Conservation (phyloP, 1,140 invertebrate species). For the Calliphora vicina region DNA sequence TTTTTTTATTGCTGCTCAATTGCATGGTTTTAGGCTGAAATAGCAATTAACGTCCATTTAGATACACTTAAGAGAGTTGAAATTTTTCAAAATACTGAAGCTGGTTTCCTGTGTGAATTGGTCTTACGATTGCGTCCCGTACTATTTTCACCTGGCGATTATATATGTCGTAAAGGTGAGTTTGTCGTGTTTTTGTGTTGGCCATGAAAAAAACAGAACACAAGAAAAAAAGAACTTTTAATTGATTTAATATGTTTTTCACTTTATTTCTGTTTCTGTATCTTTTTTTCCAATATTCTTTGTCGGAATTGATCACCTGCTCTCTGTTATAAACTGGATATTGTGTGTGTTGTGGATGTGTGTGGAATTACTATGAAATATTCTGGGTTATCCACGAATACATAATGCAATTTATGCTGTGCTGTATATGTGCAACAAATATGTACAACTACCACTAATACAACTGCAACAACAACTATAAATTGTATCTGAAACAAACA, state of each 20-base stretch:
- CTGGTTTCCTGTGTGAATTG: constrained; percentile 96
- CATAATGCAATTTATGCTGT: background rate
- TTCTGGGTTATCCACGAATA: background rate
- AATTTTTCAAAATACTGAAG: constrained; percentile 99
- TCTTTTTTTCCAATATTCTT: background rate
- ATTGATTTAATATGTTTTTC: constrained; percentile 22
- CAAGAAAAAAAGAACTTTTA: background rate
- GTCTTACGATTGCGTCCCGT: constrained; percentile 93
- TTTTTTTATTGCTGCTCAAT: background rate
- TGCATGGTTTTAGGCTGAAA: constrained; percentile 75
- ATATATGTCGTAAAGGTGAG: constrained; percentile 97
- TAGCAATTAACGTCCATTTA: constrained; percentile 98
- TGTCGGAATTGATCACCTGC: background rate
- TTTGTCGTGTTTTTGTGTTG: too few species aligned
- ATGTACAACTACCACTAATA: too few species aligned
- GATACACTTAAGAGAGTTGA: constrained; percentile 97
- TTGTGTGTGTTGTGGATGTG: background rate
- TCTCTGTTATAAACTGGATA: background rate
- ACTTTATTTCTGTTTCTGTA: background rate
- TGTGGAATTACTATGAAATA: background rate
- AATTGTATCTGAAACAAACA: background rate
- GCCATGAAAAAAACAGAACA: too few species aligned
- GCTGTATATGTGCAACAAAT: background rate
- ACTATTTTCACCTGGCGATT: constrained; percentile 97
- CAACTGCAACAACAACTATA: constrained; percentile 6